Evolutionary conservation across 2,113 vertebrate genomes (phyloP), one percentile per base, ranked within the genome.

Genomic region (Sterrhoptilus dennistouni): DNA sequence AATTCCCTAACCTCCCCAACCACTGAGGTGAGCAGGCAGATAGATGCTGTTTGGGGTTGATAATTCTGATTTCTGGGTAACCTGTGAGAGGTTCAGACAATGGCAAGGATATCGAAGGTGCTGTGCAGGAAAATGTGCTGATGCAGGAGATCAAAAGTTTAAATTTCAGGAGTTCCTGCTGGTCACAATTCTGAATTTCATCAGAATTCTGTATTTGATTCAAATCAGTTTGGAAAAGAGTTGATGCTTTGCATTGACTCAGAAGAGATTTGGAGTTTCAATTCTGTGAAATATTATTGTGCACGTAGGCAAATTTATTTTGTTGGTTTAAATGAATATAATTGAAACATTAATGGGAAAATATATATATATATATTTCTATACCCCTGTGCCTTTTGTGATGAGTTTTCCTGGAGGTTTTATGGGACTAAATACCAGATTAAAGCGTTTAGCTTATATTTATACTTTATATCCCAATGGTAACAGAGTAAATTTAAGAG

Each of bases 391-490:
- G n/a, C 8, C 23, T 84, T 78, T 59, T 5, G 1, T 38, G 23
- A 7, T 40, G 22, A 40, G 6, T 68, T 60, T 71, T 60, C 38
- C 29, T 60, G 36, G 17, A 76, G 38, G 28, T 45, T 47, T 56
- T 64, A 2, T 33, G 40, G 53, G 44, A 29, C 17, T 59, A 4
- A 2, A 3, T 68, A 25, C 6, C 13, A 44, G 27, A 11, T 52
- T 28, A 68, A 0, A 0, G 17, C 19, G 9, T 35, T 70, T 28
- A 18, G 17, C 47, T 83, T 66, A 33, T 5, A 35, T 80, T 89
- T 59, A 18, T 63, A 14, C 4, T 38, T 42, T 47, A 0, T 31
- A 49, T 38, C 42, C 22, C 27, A 76, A 4, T 3, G 1, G 15
- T 50, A 3, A 11, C 17, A 38, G 38, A 38, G 38, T 38, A 38